Conservation (phyloP, 2,888 invertebrate genomes). For the Pharmacophagus antenor region DNA sequence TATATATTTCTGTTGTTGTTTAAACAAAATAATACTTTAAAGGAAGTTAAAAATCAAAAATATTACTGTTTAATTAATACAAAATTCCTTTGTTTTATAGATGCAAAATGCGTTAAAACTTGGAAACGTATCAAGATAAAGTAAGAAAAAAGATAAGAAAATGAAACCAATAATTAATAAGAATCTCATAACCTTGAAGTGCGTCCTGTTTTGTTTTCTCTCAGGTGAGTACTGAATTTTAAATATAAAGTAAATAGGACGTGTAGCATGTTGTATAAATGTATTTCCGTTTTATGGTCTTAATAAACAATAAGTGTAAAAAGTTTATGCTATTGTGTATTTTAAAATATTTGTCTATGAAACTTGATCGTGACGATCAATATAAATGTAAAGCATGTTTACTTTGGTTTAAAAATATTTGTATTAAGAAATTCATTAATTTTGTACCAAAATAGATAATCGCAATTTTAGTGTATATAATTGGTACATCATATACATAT, state of each 20-base stretch:
- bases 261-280: too few species aligned
- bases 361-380: neutral
- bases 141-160: slow-evolving; percentile 38
- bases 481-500: neutral
- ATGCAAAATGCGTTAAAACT: slow-evolving; percentile 47
- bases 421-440: neutral
- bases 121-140: slow-evolving; percentile 33
- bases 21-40: too few species aligned
- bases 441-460: neutral
- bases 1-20: too few species aligned
- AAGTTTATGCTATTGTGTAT: too few species aligned
- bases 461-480: neutral
- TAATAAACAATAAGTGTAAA: too few species aligned
- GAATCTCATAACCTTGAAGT: slow-evolving; percentile 88
- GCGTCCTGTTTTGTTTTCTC: slow-evolving; percentile 90
- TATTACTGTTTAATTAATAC: slow-evolving; percentile 13
- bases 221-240: slow-evolving; percentile 82
- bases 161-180: slow-evolving; percentile 81
- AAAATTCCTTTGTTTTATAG: slow-evolving; percentile 45
- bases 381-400: neutral
- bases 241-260: neutral
- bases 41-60: too few species aligned
- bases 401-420: neutral
- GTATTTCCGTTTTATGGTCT: too few species aligned
- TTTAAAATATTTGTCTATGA: too few species aligned